Evolutionary conservation across 2,888 invertebrate species (phyloP).

Genomic region (Phanerotoma sp.): DNA sequence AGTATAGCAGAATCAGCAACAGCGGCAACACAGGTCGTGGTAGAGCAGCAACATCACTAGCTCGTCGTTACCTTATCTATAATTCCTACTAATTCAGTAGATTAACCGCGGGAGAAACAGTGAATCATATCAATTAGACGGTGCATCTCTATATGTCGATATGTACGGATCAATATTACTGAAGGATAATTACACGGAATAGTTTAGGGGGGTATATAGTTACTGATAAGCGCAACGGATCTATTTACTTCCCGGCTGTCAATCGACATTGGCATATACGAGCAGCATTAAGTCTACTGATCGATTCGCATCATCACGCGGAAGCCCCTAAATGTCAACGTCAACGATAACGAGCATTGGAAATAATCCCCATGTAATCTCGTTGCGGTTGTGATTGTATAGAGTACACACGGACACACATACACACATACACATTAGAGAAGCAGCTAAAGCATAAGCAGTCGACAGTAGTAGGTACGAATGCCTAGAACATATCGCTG

Average conservation of each 20-base stretch:
- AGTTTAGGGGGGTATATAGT: not conserved
- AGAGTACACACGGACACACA: not conserved
- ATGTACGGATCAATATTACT: not conserved
- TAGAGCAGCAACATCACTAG: not conserved
- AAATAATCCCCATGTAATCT: slow-evolving; percentile 13
- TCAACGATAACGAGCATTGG: slow-evolving; percentile 14
- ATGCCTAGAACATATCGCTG: too few species aligned
- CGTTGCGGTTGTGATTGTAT: not conserved
- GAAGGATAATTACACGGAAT: slow-evolving; percentile 10
- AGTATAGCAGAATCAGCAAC: too few species aligned
- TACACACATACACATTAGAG: not conserved
- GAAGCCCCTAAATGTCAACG: slow-evolving; percentile 13
- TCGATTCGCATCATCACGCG: slow-evolving; percentile 14
- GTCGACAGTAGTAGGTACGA: too few species aligned
- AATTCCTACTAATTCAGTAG: slow-evolving; percentile 11
- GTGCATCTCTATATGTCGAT: not conserved
- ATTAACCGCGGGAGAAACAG: not conserved
- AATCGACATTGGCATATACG: slow-evolving; percentile 6
- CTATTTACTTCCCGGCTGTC: slow-evolving; percentile 15
- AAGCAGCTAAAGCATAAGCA: too few species aligned
- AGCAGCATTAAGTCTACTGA: slow-evolving; percentile 1
- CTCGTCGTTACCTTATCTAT: slow-evolving; percentile 11
- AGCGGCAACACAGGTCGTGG: too few species aligned
- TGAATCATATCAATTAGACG: slow-evolving; percentile 2
- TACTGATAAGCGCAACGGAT: slow-evolving; percentile 14